Percentiles rank a stretch among this genome's conserved stretches.
phyloP scores from a whole-genome alignment of 2,888 invertebrate species.

The Drosophila nigricruria region DNA sequence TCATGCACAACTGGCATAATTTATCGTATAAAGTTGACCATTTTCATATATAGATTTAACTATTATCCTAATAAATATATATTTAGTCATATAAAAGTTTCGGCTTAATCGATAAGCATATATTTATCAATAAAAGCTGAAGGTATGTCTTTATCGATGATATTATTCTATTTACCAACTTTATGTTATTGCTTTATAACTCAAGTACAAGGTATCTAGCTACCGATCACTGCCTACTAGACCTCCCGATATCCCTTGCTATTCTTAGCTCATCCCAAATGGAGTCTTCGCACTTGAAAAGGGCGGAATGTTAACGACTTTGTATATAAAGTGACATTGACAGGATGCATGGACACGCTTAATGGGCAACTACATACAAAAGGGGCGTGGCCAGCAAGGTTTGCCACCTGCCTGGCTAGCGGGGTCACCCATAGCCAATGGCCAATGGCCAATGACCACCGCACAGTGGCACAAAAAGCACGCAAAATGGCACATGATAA shows the following conservation, averaged over 20 bases:
- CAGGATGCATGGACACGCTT: slow-evolving; percentile 42
- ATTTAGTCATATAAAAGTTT: neutral
- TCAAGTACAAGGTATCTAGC: neutral
- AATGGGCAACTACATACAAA: slow-evolving; percentile 54
- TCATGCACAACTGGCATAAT: too few relatives aligned
- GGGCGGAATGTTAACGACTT: slow-evolving; percentile 59
- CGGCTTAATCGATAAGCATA: neutral
- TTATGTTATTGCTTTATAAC: too few relatives aligned
- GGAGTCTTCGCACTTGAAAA: slow-evolving; percentile 14
- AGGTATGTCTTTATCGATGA: neutral
- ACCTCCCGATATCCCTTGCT: neutral
- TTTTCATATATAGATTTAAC: neutral
- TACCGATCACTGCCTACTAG: neutral
- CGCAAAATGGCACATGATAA: slow-evolving; percentile 36
- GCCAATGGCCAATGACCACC: slow-evolving; percentile 3
- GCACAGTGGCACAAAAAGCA: slow-evolving; percentile 65
- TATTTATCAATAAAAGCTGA: neutral
- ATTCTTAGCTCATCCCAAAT: slow-evolving; percentile 10
- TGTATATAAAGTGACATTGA: slow-evolving; percentile 48
- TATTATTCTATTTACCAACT: neutral
- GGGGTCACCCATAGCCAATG: neutral
- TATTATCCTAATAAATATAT: neutral
- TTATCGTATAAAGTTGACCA: too few relatives aligned
- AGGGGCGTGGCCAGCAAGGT: slow-evolving; percentile 50
- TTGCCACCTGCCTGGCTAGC: slow-evolving; percentile 18